Evolutionary conservation across 2,797 vertebrate species (phyloP).

Genomic region (Phoeniculus purpureus): DNA sequence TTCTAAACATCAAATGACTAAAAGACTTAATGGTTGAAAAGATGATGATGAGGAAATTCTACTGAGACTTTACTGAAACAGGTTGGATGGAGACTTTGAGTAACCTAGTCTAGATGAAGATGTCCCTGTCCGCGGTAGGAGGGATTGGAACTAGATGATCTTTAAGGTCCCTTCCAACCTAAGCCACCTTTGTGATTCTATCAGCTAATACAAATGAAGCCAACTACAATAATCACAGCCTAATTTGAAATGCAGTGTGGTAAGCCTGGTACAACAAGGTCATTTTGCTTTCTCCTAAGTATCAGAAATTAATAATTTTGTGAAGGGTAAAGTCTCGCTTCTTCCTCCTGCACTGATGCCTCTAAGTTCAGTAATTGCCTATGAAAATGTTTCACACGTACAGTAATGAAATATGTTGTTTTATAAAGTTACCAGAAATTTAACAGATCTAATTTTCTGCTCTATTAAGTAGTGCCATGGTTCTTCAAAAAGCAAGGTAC

Average conservation of each 20-base stretch:
- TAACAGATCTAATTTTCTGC: neutral
- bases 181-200: no score
- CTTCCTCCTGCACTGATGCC: neutral
- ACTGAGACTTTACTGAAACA: neutral
- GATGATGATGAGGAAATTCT: neutral
- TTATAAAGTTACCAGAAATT: neutral
- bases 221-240: neutral
- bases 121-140: no score
- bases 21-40: neutral
- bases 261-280: neutral
- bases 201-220: neutral
- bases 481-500: neutral
- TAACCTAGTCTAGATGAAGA: no score
- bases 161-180: no score
- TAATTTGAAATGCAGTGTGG: neutral
- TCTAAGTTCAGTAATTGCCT: neutral
- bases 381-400: neutral
- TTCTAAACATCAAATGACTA: neutral
- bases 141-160: no score
- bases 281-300: neutral
- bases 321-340: neutral
- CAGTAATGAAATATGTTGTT: neutral
- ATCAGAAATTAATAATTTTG: neutral
- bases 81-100: no score
- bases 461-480: neutral